Conservation (phyloP, 2,113 vertebrate species). For the Cygnus buccinator region DNA sequence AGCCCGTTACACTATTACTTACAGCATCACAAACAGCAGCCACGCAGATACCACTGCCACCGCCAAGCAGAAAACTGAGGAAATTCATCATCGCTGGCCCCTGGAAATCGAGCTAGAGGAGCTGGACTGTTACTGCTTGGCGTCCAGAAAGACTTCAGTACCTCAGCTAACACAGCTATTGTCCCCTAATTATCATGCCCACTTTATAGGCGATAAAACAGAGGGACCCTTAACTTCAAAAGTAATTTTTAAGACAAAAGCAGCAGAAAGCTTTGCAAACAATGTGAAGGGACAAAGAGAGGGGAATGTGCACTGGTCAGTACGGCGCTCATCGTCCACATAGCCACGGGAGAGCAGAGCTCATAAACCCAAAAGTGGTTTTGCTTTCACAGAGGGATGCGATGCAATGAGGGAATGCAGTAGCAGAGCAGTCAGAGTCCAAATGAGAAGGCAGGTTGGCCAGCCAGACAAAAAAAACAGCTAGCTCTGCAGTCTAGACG, state of each 20-base stretch:
- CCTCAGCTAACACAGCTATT: not conserved
- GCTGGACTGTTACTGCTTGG: not conserved
- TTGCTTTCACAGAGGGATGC: not conserved
- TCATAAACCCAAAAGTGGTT: not conserved
- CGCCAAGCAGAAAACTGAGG: not conserved
- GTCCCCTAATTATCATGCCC: not conserved
- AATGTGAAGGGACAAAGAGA: not conserved
- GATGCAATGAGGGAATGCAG: not conserved
- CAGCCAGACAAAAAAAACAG: not conserved
- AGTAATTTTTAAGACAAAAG: not conserved
- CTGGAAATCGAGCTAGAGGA: not conserved
- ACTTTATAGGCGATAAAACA: not conserved
- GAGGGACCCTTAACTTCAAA: not conserved
- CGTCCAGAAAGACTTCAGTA: not conserved
- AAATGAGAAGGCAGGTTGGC: not conserved
- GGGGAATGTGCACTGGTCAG: not conserved
- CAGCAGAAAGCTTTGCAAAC: not conserved
- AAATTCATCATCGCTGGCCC: not conserved
- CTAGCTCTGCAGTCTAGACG: not conserved
- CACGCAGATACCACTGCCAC: not conserved
- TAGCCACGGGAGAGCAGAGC: not conserved
- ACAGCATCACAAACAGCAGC: not conserved
- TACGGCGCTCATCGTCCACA: not conserved
- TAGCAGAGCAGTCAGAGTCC: not conserved
- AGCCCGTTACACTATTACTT: slow-evolving; percentile 12